Evolutionary conservation across 2,888 invertebrate species (phyloP), one percentile per base, ranked within the genome.

Genomic region (Eulithis prunata): DNA sequence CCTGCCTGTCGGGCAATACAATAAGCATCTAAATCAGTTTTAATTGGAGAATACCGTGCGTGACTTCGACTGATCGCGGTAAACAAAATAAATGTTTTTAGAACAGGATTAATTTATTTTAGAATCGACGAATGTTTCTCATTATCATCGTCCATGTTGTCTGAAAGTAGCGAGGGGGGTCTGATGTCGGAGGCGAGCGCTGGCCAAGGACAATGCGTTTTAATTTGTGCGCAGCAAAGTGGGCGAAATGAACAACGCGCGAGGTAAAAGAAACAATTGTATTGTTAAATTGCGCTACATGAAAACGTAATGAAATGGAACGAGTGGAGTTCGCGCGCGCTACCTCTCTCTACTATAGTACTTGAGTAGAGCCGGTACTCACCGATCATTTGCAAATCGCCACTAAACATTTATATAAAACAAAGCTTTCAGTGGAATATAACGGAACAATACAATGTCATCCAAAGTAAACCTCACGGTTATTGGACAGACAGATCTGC

Each of bases 221-320:
- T 64, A 62, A 69, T 59, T 62, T 61, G 62, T 62, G 57, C 66
- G 60, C 61, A 59, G 62, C 62, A 66, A 66, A 71, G 57, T 66
- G 68, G 64, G 68, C 59, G 66, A 68, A 68, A 70, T 63, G 62
- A 63, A 64, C 62, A 8, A 51, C 53, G 28, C 53, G 66, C 66
- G 64, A 61, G 58, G 56, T 59, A 57, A 60, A 45, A 64, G 58
- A 57, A 66, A 62, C 66, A 61, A 68, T 65, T 71, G 1, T 21
- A 21, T 21, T 21, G 71, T 71, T 71, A 66, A 70, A 64, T 60
- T 64, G 36, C 68, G 21, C 21, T 70, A 73, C 73, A 73, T 71
- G 73, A 69, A 70, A 71, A 71, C 64, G 59, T 73, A 73, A 73
- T 71, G 70, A 71, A 70, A 61, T 45, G 41, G 47, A 62, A 62